Percentiles rank a stretch among this genome's conserved stretches.
Evolutionary conservation across 1,140 invertebrate species (phyloP).

Genomic region (Helicoverpa armigera): DNA sequence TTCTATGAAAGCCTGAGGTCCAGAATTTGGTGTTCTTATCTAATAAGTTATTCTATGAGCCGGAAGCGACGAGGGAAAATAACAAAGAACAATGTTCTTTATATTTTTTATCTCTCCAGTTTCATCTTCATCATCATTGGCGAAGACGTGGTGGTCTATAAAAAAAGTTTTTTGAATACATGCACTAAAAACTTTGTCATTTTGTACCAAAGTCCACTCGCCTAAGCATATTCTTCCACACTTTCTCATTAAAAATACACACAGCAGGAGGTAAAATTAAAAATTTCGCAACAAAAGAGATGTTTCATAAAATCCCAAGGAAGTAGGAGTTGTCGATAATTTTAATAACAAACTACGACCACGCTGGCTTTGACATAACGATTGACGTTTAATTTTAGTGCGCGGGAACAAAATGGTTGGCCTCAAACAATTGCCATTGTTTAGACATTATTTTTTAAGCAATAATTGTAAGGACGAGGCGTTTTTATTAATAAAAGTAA

Average conservation of each 20-base stretch:
- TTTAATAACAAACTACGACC: constrained; percentile 77
- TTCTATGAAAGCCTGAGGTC: too few species aligned
- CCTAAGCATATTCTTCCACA: neutral
- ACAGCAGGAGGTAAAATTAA: constrained; percentile 70
- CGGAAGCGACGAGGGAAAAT: neutral
- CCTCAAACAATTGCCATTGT: constrained; percentile 55
- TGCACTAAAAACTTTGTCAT: constrained; percentile 9
- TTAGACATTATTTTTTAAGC: constrained; percentile 48
- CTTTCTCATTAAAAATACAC: constrained; percentile 49
- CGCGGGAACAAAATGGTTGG: constrained; percentile 54
- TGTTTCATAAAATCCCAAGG: constrained; percentile 77
- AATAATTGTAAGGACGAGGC: neutral
- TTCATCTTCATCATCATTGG: neutral
- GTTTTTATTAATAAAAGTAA: neutral
- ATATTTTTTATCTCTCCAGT: neutral
- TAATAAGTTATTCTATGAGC: neutral
- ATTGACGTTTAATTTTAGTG: constrained; percentile 79
- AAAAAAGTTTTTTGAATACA: constrained; percentile 12
- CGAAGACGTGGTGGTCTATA: neutral
- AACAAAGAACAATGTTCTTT: neutral
- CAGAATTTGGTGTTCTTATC: neutral
- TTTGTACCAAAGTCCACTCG: neutral
- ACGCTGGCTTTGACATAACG: constrained; percentile 71
- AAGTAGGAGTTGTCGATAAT: constrained; percentile 74
- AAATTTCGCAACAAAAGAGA: constrained; percentile 72